These are phyloP conservation scores for Malacoctenus gilli DNA, from an alignment of 2,797 vertebrate genomes.

Conservation along the genomic window DNA sequence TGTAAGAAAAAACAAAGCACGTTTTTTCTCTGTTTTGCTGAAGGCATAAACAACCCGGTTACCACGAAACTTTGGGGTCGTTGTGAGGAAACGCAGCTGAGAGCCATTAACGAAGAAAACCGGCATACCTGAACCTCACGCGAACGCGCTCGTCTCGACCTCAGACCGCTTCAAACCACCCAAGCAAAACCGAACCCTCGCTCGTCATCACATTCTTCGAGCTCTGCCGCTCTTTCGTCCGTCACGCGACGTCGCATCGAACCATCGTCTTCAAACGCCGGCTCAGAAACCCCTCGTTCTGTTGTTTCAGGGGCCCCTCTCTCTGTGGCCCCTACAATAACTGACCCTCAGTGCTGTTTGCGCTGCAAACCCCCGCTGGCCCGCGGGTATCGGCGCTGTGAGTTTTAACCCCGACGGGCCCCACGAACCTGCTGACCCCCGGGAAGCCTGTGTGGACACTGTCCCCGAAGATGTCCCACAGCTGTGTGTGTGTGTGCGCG, in stretches of 20 bases:
- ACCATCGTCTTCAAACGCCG: slow-evolving; percentile 32
- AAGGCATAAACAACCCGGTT: slow-evolving; percentile 27
- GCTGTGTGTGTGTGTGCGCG: slow-evolving; percentile 9
- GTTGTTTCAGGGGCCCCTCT: slow-evolving; percentile 43
- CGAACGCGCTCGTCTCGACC: too few species aligned
- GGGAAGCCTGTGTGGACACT: slow-evolving; percentile 11
- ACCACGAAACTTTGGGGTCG: slow-evolving; percentile 1
- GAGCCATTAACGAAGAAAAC: slow-evolving; percentile 28
- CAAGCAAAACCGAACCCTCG: too few species aligned
- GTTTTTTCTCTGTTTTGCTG: too few species aligned
- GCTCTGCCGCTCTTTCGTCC: too few species aligned
- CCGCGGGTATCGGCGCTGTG: slow-evolving; percentile 60
- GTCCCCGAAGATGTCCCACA: slow-evolving; percentile 30
- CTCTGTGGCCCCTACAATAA: slow-evolving; percentile 59
- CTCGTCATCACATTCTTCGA: too few species aligned
- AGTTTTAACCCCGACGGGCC: slow-evolving; percentile 52
- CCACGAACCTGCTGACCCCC: slow-evolving; percentile 60
- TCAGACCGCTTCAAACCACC: too few species aligned
- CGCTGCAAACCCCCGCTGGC: slow-evolving; percentile 57
- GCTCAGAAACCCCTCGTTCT: slow-evolving; percentile 18
- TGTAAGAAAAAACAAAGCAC: too few species aligned
- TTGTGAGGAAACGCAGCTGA: slow-evolving; percentile 22
- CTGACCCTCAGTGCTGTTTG: slow-evolving; percentile 59
- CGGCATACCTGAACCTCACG: too few species aligned
- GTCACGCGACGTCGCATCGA: slow-evolving; percentile 13